A percentile compares a stretch with the other conserved stretches of the same genome.
These are phyloP conservation scores for Ormyrus pomaceus DNA, from an alignment of 2,888 invertebrate genomes.

Conservation along the genomic window DNA sequence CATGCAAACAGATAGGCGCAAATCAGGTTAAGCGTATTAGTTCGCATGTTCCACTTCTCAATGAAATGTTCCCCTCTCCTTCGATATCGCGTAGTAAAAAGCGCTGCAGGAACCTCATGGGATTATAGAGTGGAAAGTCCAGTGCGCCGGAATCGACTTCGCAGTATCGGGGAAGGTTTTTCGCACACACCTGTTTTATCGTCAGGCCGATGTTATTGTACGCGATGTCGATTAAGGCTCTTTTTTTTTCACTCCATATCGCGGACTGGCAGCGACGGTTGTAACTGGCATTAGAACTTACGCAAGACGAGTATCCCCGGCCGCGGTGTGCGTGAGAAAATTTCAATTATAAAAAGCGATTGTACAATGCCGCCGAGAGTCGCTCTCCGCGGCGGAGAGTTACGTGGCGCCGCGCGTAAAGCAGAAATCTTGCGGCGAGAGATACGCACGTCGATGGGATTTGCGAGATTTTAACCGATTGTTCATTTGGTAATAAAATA, in stretches of 20 bases:
- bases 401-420: too few species aligned
- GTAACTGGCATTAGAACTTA: slow-evolving; percentile 15
- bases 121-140: too few species aligned
- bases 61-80: too few species aligned
- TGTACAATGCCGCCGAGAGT: slow-evolving; percentile 34
- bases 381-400: too few species aligned
- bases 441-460: too few species aligned
- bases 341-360: slow-evolving; percentile 47
- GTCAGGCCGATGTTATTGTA: slow-evolving; percentile 19
- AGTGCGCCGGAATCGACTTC: too few species aligned
- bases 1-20: not conserved
- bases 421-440: too few species aligned
- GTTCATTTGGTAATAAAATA: slow-evolving; percentile 14
- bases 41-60: not conserved
- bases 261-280: not conserved
- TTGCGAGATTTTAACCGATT: not conserved
- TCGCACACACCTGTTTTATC: slow-evolving; percentile 16
- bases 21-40: slow-evolving; percentile 7
- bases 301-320: slow-evolving; percentile 13
- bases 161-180: not conserved
- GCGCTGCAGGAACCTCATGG: too few species aligned
- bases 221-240: slow-evolving; percentile 30
- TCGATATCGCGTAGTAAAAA: too few species aligned
- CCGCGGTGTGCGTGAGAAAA: slow-evolving; percentile 41
- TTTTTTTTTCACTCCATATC: slow-evolving; percentile 28